Base-by-base conservation (phyloP, 2,113 vertebrate genomes). In the Solea solea region DNA sequence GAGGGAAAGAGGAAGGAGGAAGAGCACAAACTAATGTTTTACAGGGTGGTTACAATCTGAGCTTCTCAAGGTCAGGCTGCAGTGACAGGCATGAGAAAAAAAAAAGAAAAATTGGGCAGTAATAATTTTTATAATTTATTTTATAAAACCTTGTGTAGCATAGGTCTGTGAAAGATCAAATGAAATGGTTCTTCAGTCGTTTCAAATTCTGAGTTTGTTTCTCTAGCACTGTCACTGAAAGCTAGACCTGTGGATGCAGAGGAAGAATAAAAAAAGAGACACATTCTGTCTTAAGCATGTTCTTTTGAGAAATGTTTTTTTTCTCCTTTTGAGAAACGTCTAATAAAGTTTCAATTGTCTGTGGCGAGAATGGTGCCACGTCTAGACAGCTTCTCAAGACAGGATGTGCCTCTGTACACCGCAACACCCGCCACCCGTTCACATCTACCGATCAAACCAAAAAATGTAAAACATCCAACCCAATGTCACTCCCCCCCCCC, bases 181-280 rank as follows among this genome's bases (percentile, higher is more conserved):
- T 52, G 1, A 74, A 16, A 64, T 57, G 25, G 9, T 44, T 51
- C 11, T 63, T 63, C 6, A 55, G 59, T 63, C 13, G 8, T 3
- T 49, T 9, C 60, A 69, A 41, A 65, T 15, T 57, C 0, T 1
- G 46, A 5, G 15, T 7, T 14, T 54, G 40, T 56, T 39, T 28
- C 1, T 34, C 10, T 44, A 27, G 60, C 56, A 27, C 73, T 56
- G 87, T 90, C 85, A 91, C 61, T 72, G 74, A 80, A 77, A 83
- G 85, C 88, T 82, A 71, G 72, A 72, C 73, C 74, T 63, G 50
- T 3, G 28, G 70, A 71, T 11, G 34, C 48, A 77, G 9, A 57
- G 51, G 28, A 51, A 53, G 39, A 72, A 64, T 51, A 58, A 64
- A 51, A 58, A 50, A 71, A 64, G 49, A 52, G 27, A 51, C 59